Base-by-base conservation (phyloP, 92 coral and sea anemone species). In the Porites lobata region DNA sequence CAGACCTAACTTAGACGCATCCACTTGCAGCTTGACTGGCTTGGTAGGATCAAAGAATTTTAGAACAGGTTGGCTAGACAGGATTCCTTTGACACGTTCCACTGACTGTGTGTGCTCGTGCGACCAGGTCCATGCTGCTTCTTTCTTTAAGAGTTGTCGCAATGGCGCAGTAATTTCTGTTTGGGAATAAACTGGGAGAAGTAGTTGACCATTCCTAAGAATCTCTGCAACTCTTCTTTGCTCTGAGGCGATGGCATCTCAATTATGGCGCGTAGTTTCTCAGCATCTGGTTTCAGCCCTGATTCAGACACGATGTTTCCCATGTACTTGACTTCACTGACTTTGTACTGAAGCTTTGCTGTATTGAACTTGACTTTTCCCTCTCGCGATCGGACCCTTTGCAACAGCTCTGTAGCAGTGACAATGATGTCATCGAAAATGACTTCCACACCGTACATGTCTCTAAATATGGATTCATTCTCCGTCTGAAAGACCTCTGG, bases 281-380 rank as follows among this genome's bases (percentile, higher is more conserved):
- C 26, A 24, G 26, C 26, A 24, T 24, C 26, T 24, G 26, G 26
- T 24, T 24, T 24, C 26, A 24, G 26, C 26, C 26, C 26, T 24
- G 26, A 24, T 24, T 24, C 26, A 24, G 26, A 24, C 26, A 24
- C 26, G 50, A 87, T 76, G 74, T 78, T 86, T 21, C 89, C 91
- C 86, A 87, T 83, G 82, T 91, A 91, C 83, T 91, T 91, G 59
- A 86, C 94, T 69, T 86, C 84, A 47, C 66, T 80, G 7, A 86
- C 85, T 51, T 52, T 82, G 18, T 52, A 77, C 62, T 54, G 66
- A 29, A 86, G 69, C 66, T 77, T 86, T 52, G 58, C 66, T 50
- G 68, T 5, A 26, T 83, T 83, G 51, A 71, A 83, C 72, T 83
- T 83, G 10, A 72, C 80, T 32, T 83, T 83, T 4, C 72, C 87